Percentiles rank a stretch among this genome's conserved stretches.
Conservation (phyloP, 1,140 invertebrate species). For the Drosophila aff. region DNA sequence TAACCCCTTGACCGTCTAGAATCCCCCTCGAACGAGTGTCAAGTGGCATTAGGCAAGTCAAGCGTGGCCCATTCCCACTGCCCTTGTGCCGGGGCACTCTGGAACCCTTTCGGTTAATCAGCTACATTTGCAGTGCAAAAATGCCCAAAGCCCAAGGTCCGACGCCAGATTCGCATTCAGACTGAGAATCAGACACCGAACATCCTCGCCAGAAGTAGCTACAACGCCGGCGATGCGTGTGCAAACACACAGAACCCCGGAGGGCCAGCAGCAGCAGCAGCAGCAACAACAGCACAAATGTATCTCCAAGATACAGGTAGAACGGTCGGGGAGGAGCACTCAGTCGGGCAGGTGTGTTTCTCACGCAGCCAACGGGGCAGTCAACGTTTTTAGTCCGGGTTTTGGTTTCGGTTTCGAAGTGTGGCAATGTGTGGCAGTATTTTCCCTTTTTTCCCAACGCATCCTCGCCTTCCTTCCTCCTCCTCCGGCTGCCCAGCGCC, state of each 20-base stretch:
- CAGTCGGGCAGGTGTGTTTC: slow-evolving; percentile 77
- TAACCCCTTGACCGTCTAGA: neutral
- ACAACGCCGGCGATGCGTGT: slow-evolving; percentile 64
- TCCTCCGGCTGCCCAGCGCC: slow-evolving; percentile 58
- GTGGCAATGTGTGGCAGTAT: slow-evolving; percentile 70
- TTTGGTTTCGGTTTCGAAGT: slow-evolving; percentile 68
- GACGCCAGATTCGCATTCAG: slow-evolving; percentile 21
- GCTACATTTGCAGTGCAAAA: slow-evolving; percentile 32
- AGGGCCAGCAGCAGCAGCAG: slow-evolving; percentile 25
- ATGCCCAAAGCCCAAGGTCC: slow-evolving; percentile 44
- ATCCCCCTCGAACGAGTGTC: slow-evolving; percentile 41
- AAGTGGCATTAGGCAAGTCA: slow-evolving; percentile 66
- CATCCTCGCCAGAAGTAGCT: slow-evolving; percentile 26
- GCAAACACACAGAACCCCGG: slow-evolving; percentile 51
- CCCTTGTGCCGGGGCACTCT: slow-evolving; percentile 11
- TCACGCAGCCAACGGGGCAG: slow-evolving; percentile 69
- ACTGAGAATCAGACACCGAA: slow-evolving; percentile 21
- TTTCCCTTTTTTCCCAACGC: slow-evolving; percentile 29
- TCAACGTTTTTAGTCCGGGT: slow-evolving; percentile 35
- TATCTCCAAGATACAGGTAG: slow-evolving; percentile 71
- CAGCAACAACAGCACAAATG: slow-evolving; percentile 39
- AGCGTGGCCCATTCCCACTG: slow-evolving; percentile 22
- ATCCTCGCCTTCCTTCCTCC: neutral
- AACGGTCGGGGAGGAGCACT: neutral
- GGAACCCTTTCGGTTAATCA: slow-evolving; percentile 48